Base-by-base conservation (phyloP, 2,888 invertebrate species). In the Drosophila infuscata region DNA sequence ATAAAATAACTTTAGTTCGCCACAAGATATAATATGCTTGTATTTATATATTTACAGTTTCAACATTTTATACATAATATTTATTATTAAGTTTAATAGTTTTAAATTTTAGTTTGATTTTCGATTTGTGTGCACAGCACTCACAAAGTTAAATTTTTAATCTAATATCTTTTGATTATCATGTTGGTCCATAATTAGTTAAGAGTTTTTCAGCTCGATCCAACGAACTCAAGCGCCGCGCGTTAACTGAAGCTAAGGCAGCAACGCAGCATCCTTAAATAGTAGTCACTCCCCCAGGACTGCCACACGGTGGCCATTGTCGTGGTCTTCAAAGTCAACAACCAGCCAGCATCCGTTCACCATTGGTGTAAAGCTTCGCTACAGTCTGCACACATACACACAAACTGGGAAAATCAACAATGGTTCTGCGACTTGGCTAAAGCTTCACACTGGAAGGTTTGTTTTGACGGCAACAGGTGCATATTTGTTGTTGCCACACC, bases 241-340 rank as follows among this genome's bases (percentile, higher is more conserved):
- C 90, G 85, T 80, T 88, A 91, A 92, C 91, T 92, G 90, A 90
- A 81, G 78, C 83, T 79, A 89, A 91, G 86, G 79, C 82, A 85
- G 83, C 80, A 87, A 86, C 89, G 91, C 92, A 92, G 88, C 92
- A 92, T 92, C 92, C 89, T 92, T 92, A 91, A 92, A 92, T 92
- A 92, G 82, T 75, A 74, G 67, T 72, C 63, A 74, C 79, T 79
- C 65, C 66, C 71, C 43, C n/a, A 56, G 69, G 66, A 61, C 46
- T 6, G 38, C 15, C 41, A 53, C 64, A 72, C 81, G 77, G 52
- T 25, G 25, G 46, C 25, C 46, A 15, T 25, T 46, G 15, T 15
- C 15, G 46, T 81, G 65, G 60, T 76, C 65, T 57, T 60, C 77
- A 32, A 46, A 78, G 81, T 35, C 77, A 71, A 62, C 81, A 78